Base-by-base conservation (phyloP, 2,888 invertebrate genomes). In the Crepidodera aurea region DNA sequence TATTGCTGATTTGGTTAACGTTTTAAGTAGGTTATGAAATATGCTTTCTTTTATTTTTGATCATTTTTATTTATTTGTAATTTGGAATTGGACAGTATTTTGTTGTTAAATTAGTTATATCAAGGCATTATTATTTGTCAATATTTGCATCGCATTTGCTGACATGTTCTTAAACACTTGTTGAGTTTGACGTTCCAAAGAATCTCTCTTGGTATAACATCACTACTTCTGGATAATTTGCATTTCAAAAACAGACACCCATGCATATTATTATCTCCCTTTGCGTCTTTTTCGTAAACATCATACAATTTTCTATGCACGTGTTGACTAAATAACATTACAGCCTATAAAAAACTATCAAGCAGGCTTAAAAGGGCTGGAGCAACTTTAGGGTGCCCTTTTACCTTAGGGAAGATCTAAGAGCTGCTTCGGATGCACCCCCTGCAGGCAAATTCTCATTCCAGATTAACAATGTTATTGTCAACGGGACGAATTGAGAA, bases 401-500 rank as follows among this genome's bases (percentile, higher is more conserved):
- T 29, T 64, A 61, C 69, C 71, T 69, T 65, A 51, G 71, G 69
- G 71, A 54, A 13, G 13, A 8, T 13, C 37, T 12, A 37, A 68
- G 65, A 51, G 44, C 39, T 51, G 60, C 58, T 57, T 64, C 37
- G 13, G 62, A 46, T 42, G 64, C 65, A 60, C 71, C 66, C 69
- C 67, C 51, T 57, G 37, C 57, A 62, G 59, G 62, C 62, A 53
- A 65, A 71, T 67, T 69, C 68, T 66, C 66, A 68, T 68, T 71
- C 67, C 62, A 68, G 68, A 71, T 71, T 44, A 57, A 48, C 48
- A 15, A 44, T 39, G 37, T 44, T 39, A 27, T 53, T 53, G 16
- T 16, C 12, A 16, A 53, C 15, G 53, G 53, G 54, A 37, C 25
- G 51, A 42, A 42, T 44, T 62, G 68, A 66, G 67, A 65, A 71